Evolutionary conservation across 2,888 invertebrate genomes (phyloP), one percentile per base, ranked within the genome.

Genomic region (Iselma pallidipennis): DNA sequence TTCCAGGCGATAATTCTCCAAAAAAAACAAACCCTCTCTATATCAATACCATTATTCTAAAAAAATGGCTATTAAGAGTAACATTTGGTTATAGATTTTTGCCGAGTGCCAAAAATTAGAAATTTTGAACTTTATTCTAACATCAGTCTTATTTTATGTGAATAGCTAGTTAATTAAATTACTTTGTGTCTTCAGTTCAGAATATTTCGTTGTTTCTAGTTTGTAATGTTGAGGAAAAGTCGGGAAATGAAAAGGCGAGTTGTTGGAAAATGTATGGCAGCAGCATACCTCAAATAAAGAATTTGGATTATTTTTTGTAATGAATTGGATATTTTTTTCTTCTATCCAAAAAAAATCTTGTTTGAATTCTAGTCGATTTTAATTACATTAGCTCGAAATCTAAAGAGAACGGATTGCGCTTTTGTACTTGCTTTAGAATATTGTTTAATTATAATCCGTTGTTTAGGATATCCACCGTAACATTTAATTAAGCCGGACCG

Each of bases 401-500:
- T 9, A 6, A 9, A 21, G 6, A 10, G 9, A 42, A 21, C 5
- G 2, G 37, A 5, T 42, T 42, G 19, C 16, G 42, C 42, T 42
- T 42, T 42, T 42, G 10, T 42, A 33, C 14, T 9, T 14, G 10
- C 37, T 6, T 16, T 4, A 42, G 42, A 21, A 42, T 42, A 21
- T 42, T 42, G 19, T 42, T 42, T 42, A 21, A 42, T 42, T 42
- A 42, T 42, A 19, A 21, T 19, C 42, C 21, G 16, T 42, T 42
- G 42, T 42, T 37, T 37, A 37, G 37, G 54, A 49, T 45, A 57
- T 61, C 49, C 45, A 59, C 57, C 29, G 61, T 57, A 57, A 56
- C 59, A 66, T 73, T 74, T 73, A 74, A 74, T 73, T 73, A 74
- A 74, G 65, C 70, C 66, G 68, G 67, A 71, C 59, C 56, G 65